phyloP scores from a whole-genome alignment of 2,113 vertebrate species.

The Hoplias malabaricus region DNA sequence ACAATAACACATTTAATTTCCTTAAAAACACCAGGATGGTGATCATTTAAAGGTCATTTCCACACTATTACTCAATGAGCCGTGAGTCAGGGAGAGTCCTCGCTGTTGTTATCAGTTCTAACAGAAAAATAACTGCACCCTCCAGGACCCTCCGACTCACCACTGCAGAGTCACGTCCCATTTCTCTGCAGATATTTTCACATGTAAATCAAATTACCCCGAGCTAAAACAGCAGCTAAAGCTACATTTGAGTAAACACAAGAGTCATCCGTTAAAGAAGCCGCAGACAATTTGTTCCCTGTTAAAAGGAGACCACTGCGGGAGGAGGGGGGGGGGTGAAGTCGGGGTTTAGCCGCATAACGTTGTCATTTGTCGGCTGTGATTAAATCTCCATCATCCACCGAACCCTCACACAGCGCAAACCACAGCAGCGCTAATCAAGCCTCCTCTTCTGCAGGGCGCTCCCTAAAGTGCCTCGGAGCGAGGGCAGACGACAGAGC shows the following conservation, averaged over 20 bases:
- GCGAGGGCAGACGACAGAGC: neutral
- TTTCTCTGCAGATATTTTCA: constrained; percentile 33
- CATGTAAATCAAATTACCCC: constrained; percentile 30
- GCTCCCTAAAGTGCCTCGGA: neutral
- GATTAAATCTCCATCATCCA: constrained; percentile 42
- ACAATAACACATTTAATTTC: too few species aligned
- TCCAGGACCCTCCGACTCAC: neutral
- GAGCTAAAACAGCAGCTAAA: constrained; percentile 31
- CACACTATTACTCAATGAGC: neutral
- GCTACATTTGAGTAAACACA: constrained; percentile 40
- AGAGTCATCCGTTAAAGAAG: constrained; percentile 46
- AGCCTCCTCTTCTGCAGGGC: neutral
- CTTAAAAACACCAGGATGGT: too few species aligned
- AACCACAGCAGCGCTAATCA: constrained; percentile 45
- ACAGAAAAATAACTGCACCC: constrained; percentile 4
- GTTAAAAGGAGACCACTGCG: constrained; percentile 38
- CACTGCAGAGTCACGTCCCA: constrained; percentile 25
- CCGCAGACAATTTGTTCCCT: constrained; percentile 45
- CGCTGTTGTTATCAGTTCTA: constrained; percentile 13
- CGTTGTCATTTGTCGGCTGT: constrained; percentile 28
- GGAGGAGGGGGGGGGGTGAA: constrained; percentile 3
- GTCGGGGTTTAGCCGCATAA: constrained; percentile 8
- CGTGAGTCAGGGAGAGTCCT: constrained; percentile 28
- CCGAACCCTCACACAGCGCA: constrained; percentile 11
- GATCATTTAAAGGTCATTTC: too few species aligned